Evolutionary conservation across 2,113 vertebrate species (phyloP), one percentile per base, ranked within the genome.

Genomic region (Muntiacus reevesi): DNA sequence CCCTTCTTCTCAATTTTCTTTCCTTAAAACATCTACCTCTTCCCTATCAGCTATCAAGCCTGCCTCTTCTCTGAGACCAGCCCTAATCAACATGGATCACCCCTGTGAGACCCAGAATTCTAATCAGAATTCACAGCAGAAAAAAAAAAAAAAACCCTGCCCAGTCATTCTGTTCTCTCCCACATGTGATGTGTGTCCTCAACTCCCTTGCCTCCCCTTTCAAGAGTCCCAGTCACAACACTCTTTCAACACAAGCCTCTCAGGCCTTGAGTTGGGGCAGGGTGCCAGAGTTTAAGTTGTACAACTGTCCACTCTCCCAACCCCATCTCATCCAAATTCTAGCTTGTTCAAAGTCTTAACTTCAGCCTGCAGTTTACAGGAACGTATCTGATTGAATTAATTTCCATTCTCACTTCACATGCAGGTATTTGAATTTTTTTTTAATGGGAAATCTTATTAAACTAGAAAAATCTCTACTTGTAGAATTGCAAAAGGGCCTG

Each of bases 191-290:
- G 13, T 59, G 54, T 19, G 40, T 50, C 64, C 47, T 82, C 10
- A 17, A 33, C 15, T 27, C 33, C 14, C 30, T n/a, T 0, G 2
- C 43, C 36, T 67, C 50, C 30, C 10, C 93, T 55, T 83, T 33
- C 57, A 55, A 40, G 8, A 87, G 21, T 57, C 36, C 2, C 7
- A 10, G 33, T 19, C 40, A n/a, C 27, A 23, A 64, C 21, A 54
- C 2, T 5, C 27, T 21, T 59, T 92, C 57, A 74, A 33, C 28
- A 71, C 33, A 59, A 6, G 11, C 17, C 74, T 28, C 57, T 40
- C 30, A 12, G 45, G 11, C 79, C 15, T 60, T 2, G 0, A 10
- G 60, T 43, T 45, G 3, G 1, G 17, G 27, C 4, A 4, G 2
- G 33, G 2, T 30, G 1, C 9, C 30, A 45, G 36, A 14, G 19